Conservation (phyloP, 2,797 vertebrate species). For the Podarcis siculus region DNA sequence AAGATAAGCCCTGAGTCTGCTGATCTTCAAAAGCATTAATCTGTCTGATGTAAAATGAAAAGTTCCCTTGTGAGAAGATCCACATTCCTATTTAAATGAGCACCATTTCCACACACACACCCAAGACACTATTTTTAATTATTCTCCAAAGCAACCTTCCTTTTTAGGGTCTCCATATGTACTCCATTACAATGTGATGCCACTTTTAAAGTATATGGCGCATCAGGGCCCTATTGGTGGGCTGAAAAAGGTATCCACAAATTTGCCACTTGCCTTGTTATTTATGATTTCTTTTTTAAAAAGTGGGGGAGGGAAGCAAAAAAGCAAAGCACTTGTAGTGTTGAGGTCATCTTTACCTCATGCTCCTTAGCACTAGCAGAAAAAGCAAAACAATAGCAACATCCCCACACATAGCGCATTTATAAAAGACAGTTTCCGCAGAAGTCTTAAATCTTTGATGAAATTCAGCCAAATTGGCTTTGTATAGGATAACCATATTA, state of each 20-base stretch:
- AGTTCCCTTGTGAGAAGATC: constrained; percentile 35
- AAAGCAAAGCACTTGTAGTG: constrained; percentile 28
- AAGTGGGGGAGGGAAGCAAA: no score
- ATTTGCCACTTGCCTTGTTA: constrained; percentile 40
- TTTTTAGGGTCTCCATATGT: constrained; percentile 65
- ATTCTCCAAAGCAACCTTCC: constrained; percentile 57
- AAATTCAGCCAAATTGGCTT: constrained; percentile 46
- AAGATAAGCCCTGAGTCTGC: constrained; percentile 18
- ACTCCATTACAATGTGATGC: constrained; percentile 49
- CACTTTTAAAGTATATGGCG: constrained; percentile 53
- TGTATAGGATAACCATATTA: constrained; percentile 55
- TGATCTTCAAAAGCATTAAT: background rate
- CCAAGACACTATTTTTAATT: constrained; percentile 48
- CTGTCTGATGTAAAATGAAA: constrained; percentile 41
- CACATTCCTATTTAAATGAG: constrained; percentile 59
- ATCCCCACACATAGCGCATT: background rate
- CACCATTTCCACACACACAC: constrained; percentile 21
- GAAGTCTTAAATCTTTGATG: constrained; percentile 30
- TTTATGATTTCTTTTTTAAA: constrained; percentile 64
- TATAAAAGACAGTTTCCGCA: background rate
- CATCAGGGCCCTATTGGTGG: constrained; percentile 34
- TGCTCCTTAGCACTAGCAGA: constrained; percentile 28
- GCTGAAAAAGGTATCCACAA: constrained; percentile 43
- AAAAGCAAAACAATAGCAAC: constrained; percentile 19
- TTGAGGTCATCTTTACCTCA: constrained; percentile 49